Base-by-base conservation (phyloP, 1,140 invertebrate genomes). In the Hyles euphorbiae region DNA sequence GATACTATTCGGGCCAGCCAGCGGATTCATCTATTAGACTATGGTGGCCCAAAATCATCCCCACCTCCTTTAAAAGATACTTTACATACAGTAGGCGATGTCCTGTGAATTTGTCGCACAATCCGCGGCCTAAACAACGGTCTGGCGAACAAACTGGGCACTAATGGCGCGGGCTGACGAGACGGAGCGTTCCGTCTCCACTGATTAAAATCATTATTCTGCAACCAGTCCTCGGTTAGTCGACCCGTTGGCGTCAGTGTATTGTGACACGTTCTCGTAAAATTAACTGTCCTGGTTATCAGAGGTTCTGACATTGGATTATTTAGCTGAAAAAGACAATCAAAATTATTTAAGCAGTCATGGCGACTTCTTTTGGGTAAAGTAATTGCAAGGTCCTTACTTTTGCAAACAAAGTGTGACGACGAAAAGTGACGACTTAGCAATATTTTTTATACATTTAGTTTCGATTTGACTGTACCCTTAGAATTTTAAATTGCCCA, bases 271-370 rank as follows among this genome's bases (percentile, higher is more conserved):
- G 48, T 22, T 22, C 33, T 22, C 8, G 22, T 50, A 22, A 50
- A 50, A 22, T 50, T 50, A n/a, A 50, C 12, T 3, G 48, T 32
- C 12, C 48, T 50, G 9, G 48, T 50, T 8, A 50, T 9, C 8
- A 8, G 8, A 5, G 36, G 4, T 8, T 11, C 52, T 5, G 6
- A 6, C 34, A 10, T 4, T 5, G 34, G 34, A 10, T 12, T 53
- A n/a, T 53, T 53, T 36, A 10, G 34, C 52, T 53, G 36, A 4
- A 53, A 53, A 11, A 40, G n/a, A 53, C 8, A 50, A 11, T 12
- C 22, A 33, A 50, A 50, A 32, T 32, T 32, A 40, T 40, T 40
- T 5, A 40, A 40, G 36, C 36, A 40, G 4, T 40, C 4, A 40
- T 40, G 8, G 36, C 5, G 36, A 40, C 22, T 22, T 22, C 22